Evolutionary conservation across 2,888 invertebrate genomes (phyloP).

Genomic region (Macrostomum cliftonense): DNA sequence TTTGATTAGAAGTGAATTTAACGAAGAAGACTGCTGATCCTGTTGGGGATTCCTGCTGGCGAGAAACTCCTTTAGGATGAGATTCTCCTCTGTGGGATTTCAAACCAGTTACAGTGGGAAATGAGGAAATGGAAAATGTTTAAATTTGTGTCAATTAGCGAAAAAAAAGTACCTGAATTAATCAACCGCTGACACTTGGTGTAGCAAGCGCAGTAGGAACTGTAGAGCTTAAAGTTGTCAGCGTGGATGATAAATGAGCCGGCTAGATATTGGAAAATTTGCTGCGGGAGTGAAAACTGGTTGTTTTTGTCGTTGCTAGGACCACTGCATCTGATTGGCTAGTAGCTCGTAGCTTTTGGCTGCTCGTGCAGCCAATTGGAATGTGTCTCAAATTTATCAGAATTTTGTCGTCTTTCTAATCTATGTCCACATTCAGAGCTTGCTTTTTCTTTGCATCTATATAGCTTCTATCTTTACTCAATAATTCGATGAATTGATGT

Average conservation of each 20-base stretch:
- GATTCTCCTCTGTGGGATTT: slow-evolving; percentile 56
- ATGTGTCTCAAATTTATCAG: no score
- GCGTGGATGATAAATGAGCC: neutral
- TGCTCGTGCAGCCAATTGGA: no score
- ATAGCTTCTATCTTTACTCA: no score
- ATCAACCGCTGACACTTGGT: neutral
- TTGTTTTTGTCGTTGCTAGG: no score
- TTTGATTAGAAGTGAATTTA: slow-evolving; percentile 84
- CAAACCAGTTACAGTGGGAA: neutral
- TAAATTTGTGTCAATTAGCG: no score
- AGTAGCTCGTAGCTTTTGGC: no score
- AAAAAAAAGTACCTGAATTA: neutral
- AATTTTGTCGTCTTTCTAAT: no score
- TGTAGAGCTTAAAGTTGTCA: neutral
- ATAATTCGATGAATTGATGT: no score
- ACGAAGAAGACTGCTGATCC: slow-evolving; percentile 65
- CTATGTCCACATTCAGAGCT: no score
- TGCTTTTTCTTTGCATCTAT: no score
- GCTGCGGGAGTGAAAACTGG: neutral
- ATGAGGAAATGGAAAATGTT: neutral
- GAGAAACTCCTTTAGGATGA: slow-evolving; percentile 75
- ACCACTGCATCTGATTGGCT: no score
- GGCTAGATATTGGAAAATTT: neutral
- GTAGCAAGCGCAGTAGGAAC: neutral
- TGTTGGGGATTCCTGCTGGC: slow-evolving; percentile 73